These are phyloP conservation scores for Oxycera nigricornis DNA, from an alignment of 2,888 invertebrate species.

Conservation along the genomic window DNA sequence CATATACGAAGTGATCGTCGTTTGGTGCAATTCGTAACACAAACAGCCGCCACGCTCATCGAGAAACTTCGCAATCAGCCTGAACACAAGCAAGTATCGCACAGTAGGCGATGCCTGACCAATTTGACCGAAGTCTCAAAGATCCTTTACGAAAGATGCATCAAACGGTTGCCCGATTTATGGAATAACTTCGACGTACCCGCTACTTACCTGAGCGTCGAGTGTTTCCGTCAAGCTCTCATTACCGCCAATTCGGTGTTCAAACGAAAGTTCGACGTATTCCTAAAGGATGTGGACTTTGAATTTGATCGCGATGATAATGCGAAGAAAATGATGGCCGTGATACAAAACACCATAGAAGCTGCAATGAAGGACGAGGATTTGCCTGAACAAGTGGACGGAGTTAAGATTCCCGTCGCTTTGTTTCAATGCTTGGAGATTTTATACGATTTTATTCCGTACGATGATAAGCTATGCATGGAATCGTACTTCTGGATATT, in stretches of 20 bases:
- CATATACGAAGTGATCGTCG: conserved; percentile 64
- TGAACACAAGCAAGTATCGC: conserved; percentile 56
- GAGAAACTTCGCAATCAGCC: conserved; percentile 55
- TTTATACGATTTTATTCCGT: conserved; percentile 56
- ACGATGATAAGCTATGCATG: conserved; percentile 52
- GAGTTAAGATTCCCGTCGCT: conserved; percentile 52
- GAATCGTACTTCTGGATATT: conserved; percentile 56
- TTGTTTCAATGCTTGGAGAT: conserved; percentile 57
- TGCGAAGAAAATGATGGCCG: conserved; percentile 18
- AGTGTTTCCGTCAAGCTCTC: conserved; percentile 64
- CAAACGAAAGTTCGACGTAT: conserved; percentile 55
- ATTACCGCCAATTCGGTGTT: conserved; percentile 55
- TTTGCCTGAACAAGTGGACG: conserved; percentile 49
- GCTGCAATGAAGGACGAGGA: conserved; percentile 52
- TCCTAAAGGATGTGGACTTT: conserved; percentile 53
- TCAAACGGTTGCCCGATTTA: conserved; percentile 62
- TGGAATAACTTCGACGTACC: conserved; percentile 64
- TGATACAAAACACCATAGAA: conserved; percentile 56
- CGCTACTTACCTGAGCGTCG: conserved; percentile 64
- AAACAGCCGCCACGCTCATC: conserved; percentile 53
- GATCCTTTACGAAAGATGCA: conserved; percentile 61
- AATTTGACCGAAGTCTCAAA: conserved; percentile 56
- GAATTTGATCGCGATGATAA: conserved; percentile 8
- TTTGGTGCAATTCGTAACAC: conserved; percentile 66
- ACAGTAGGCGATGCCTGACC: conserved; percentile 56